Evolutionary conservation across 1,140 invertebrate species (phyloP).

Genomic region (Pogonomyrmex californicus): DNA sequence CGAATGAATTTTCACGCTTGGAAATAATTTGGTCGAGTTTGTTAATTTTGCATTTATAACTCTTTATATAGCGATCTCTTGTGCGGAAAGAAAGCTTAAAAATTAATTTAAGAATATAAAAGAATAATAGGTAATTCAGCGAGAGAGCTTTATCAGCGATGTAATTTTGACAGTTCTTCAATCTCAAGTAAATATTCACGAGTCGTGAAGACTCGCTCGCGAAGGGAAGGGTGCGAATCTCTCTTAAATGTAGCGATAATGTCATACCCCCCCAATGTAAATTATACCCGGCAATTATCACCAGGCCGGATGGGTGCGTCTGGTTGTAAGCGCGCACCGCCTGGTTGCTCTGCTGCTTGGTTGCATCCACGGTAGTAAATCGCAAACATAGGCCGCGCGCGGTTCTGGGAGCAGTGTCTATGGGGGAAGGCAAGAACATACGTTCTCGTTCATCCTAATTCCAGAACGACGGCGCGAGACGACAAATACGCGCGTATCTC

Average conservation of each 20-base stretch:
- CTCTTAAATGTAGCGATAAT: constrained; percentile 44
- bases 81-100: neutral
- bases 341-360: constrained; percentile 13
- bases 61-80: neutral
- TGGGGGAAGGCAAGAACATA: constrained; percentile 32
- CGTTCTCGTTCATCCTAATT: constrained; percentile 60
- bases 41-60: neutral
- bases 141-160: neutral
- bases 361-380: constrained; percentile 57
- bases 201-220: neutral
- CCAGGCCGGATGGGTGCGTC: constrained; percentile 52
- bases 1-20: neutral
- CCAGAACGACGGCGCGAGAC: constrained; percentile 5
- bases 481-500: constrained; percentile 50
- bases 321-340: constrained; percentile 14
- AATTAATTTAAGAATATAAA: neutral
- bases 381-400: constrained; percentile 29
- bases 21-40: neutral
- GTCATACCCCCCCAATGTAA: constrained; percentile 7
- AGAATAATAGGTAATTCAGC: neutral
- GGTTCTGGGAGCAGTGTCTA: neutral
- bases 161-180: neutral
- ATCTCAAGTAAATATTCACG: neutral
- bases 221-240: constrained; percentile 12
- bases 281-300: constrained; percentile 60